Conservation (phyloP, 2,797 vertebrate species). For the Mus spretus region DNA sequence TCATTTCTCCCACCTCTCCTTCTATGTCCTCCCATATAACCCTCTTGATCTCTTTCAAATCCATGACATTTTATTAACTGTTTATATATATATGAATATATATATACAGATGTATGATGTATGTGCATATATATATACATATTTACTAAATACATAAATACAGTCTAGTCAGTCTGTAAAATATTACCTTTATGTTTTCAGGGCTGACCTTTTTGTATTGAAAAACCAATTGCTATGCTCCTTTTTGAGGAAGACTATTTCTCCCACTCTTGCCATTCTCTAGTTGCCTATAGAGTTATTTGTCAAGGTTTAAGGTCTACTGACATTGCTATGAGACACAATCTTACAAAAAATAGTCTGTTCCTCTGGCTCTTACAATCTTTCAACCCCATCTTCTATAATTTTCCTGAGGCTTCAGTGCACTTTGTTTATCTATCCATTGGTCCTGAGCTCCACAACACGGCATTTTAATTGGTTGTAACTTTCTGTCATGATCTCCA, state of each 20-base stretch:
- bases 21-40: neutral
- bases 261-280: neutral
- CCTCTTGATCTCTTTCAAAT: neutral
- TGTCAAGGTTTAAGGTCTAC: neutral
- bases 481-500: neutral
- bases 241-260: neutral
- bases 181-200: neutral
- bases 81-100: neutral
- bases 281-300: neutral
- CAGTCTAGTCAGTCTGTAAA: neutral
- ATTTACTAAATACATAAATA: neutral
- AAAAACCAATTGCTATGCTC: neutral
- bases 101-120: neutral
- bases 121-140: neutral
- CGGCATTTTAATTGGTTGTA: neutral
- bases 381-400: neutral
- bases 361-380: neutral
- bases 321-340: neutral
- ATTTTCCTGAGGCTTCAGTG: neutral
- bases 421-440: neutral
- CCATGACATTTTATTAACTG: neutral
- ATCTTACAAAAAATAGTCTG: neutral
- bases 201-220: neutral
- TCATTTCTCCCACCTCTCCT: neutral
- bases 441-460: neutral